Conservation (phyloP, 2,797 vertebrate genomes). For the Botia kubotai region DNA sequence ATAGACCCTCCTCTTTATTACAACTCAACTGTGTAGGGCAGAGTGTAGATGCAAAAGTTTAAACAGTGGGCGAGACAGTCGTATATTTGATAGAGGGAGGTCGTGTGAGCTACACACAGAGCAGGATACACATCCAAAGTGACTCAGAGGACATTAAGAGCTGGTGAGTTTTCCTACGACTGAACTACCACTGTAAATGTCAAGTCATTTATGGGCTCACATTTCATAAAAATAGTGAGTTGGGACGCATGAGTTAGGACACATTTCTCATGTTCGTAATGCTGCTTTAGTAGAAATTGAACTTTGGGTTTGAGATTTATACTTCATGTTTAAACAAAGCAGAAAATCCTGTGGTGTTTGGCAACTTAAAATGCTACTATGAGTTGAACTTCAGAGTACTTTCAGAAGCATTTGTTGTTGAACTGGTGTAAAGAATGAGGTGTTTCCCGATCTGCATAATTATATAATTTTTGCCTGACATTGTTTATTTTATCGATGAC, state of each 20-base stretch:
- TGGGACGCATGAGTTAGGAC: background rate
- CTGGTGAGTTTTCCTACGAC: conserved; percentile 33
- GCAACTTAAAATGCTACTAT: background rate
- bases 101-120: conserved; percentile 5
- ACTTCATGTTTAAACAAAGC: conserved; percentile 1
- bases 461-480: background rate
- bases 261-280: background rate
- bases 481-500: background rate
- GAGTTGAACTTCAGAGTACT: background rate
- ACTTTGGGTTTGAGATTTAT: conserved; percentile 1
- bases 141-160: conserved; percentile 32
- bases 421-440: background rate
- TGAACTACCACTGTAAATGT: conserved; percentile 21
- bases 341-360: background rate
- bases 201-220: conserved; percentile 23
- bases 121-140: conserved; percentile 36
- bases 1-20: conserved; percentile 55
- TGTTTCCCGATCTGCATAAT: background rate
- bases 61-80: background rate
- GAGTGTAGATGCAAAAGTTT: conserved; percentile 1
- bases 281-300: background rate
- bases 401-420: background rate
- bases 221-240: conserved; percentile 19
- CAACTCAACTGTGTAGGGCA: conserved; percentile 17
- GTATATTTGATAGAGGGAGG: conserved; percentile 19